Base-by-base conservation (phyloP, 2,888 invertebrate genomes). In the Leptinotarsa juncta region DNA sequence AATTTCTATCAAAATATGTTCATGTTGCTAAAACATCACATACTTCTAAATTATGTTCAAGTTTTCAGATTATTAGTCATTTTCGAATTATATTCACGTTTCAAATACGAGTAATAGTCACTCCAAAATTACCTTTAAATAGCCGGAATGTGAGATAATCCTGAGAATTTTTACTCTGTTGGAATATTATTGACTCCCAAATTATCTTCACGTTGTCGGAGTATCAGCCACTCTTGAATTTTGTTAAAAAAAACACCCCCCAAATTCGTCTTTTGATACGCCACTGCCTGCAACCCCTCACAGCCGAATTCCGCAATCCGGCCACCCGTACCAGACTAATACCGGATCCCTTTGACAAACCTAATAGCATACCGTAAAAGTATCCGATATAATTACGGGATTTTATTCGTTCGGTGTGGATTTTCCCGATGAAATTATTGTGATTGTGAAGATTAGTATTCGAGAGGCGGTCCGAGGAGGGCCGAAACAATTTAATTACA, bases 401-500 rank as follows among this genome's bases (percentile, higher is more conserved):
- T 62, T 62, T 42, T 62, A 26, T 32, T 26, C 18, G 62, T 62
- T 62, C 4, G n/a, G n/a, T 26, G 62, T 42, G 42, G 32, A 32
- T 62, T 62, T 62, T 62, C 16, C 42, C 68, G 55, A 55, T 68
- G 53, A 42, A 68, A 68, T 69, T 55, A 69, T 60, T 69, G 69
- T 42, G 57, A 69, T 69, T 53, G 48, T 7, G 10, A 57, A 18
- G 69, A 69, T 80, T 74, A 72, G 75, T 80, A 80, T 80, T 79
- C 80, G 49, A 20, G 42, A 32, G 62, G 67, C 69, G 73, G 62
- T 67, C 71, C 49, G 69, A 53, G 72, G 71, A 72, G 69, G 57
- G 74, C 75, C 76, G 74, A 78, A 79, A 75, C 80, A 80, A 80
- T 80, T 80, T 79, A 79, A 80, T 80, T 80, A 80, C 77, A 75